Base-by-base conservation (phyloP, 2,888 invertebrate genomes). In the Ariolimax columbianus region DNA sequence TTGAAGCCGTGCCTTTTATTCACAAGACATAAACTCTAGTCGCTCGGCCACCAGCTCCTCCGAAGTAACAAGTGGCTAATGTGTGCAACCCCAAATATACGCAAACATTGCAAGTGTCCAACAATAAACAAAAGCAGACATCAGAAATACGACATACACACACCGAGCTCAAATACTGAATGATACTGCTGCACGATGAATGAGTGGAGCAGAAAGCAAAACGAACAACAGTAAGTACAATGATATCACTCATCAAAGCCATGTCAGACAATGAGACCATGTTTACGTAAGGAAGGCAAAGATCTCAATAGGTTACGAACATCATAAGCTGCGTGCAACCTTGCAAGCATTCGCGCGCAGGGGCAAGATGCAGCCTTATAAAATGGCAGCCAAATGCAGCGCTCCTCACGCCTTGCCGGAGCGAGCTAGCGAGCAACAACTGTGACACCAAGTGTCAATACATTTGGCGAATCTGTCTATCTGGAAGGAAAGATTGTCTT, bases 261-360 rank as follows among this genome's bases (percentile, higher is more conserved):
- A 33, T 33, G 66, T 17, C 17, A 30, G 9, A 11, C 33, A 33
- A n/a, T n/a, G n/a, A 66, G 66, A 66, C 33, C 30, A 33, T 33
- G 23, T 66, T 66, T 30, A 66, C n/a, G 30, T 33, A 33, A 66
- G 9, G 11, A 30, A 30, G 66, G 33, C 33, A 30, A 1, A 14
- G 11, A 23, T 1, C 1, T 66, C 17, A 66, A 55, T 33, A 33
- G 30, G 17, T 66, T 33, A 66, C 30, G 33, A 66, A 33, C 14
- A 66, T 33, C 11, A 43, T n/a, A 43, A 73, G 73, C 73, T 73
- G 43, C 73, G 73, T 40, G 73, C 73, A 73, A 73, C 43, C n/a
- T 43, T 23, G 73, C 73, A 43, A 43, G 26, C 6, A 47, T 1
- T 66, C 66, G 73, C 43, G 73, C 73, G 43, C 30, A 17, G 43